A percentile compares a stretch with the other conserved stretches of the same genome.
Evolutionary conservation across 2,113 vertebrate species (phyloP).

Genomic region (Catharus fuscescens): DNA sequence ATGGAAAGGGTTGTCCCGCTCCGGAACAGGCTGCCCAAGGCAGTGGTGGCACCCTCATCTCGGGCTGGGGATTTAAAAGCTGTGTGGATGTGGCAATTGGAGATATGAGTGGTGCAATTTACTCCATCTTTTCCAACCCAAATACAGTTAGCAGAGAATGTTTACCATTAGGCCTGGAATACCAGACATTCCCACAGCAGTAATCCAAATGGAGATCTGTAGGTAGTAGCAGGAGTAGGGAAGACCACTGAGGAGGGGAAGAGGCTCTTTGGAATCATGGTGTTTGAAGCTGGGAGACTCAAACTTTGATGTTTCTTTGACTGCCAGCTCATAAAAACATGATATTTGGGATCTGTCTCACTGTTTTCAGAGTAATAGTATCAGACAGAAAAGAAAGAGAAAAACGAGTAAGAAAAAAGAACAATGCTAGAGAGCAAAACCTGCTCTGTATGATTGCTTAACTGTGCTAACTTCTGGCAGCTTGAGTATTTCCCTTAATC

Average conservation of each 20-base stretch:
- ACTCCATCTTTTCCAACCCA: not conserved
- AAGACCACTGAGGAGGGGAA: not conserved
- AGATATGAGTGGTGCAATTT: not conserved
- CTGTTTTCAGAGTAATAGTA: not conserved
- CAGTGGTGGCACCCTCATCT: not conserved
- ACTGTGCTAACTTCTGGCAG: not conserved
- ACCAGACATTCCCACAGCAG: not conserved
- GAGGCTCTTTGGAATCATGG: not conserved
- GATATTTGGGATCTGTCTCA: not conserved
- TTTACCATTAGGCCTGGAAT: not conserved
- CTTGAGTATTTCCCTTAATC: not conserved
- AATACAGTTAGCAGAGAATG: not conserved
- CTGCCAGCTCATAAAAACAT: not conserved
- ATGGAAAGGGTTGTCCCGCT: not conserved
- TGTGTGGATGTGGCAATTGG: fast-evolving
- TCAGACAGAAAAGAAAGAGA: not conserved
- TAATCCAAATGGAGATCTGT: not conserved
- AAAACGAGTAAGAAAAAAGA: not conserved
- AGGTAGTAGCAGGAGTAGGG: not conserved
- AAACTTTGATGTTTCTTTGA: not conserved
- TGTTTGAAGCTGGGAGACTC: not conserved
- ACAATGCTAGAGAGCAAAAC: not conserved
- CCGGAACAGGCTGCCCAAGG: not conserved
- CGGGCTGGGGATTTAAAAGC: not conserved
- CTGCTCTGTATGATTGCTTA: not conserved